A percentile compares a stretch with the other conserved stretches of the same genome.
Conservation (phyloP, 2,113 vertebrate genomes). For the Ceyx cyanopectus region DNA sequence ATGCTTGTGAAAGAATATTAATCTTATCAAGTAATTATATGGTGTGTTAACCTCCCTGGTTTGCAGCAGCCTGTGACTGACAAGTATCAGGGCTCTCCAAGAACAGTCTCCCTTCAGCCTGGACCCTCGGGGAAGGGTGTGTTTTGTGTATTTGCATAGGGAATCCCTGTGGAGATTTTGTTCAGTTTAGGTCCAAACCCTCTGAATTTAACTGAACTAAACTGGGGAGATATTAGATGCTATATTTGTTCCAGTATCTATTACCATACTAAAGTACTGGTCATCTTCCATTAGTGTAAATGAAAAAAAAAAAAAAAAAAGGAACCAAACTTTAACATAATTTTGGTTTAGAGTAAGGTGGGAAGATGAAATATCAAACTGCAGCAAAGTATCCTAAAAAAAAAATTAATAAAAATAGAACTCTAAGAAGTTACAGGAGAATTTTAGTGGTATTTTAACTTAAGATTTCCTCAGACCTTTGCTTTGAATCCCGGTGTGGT, state of each 20-base stretch:
- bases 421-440: background rate
- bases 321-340: background rate
- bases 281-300: background rate
- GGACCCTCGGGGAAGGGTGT: background rate
- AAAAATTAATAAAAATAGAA: background rate
- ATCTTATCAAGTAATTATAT: background rate
- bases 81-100: background rate
- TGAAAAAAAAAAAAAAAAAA: background rate
- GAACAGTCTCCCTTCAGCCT: background rate
- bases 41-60: background rate
- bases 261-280: background rate
- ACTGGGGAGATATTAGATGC: background rate
- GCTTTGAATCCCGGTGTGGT: background rate
- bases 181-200: background rate
- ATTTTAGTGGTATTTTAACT: background rate
- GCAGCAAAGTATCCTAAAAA: background rate
- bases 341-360: background rate
- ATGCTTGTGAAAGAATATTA: slow-evolving; percentile 15
- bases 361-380: background rate
- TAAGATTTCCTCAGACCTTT: background rate
- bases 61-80: slow-evolving; percentile 27
- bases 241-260: background rate
- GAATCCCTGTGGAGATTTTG: background rate
- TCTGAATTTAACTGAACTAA: background rate
- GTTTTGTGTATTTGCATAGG: background rate